Conservation (phyloP, 2,797 vertebrate species). For the Simalia tracyae region DNA sequence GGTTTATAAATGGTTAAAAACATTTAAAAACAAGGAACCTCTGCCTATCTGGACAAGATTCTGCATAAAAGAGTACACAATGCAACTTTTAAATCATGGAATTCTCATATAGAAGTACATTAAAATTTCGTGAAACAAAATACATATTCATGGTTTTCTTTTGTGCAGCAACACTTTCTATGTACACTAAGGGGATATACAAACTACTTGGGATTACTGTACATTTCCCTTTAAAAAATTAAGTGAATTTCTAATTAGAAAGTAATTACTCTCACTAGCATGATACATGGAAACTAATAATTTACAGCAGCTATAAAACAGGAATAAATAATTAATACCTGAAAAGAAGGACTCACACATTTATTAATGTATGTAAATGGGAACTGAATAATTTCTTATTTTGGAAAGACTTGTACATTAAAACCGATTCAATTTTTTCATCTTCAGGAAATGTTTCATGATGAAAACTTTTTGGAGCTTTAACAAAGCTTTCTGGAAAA, state of each 20-base stretch:
- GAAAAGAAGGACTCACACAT: neutral
- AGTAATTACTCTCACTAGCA: neutral
- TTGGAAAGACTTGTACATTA: neutral
- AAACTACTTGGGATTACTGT: neutral
- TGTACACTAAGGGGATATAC: neutral
- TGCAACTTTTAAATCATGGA: neutral
- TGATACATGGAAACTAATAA: neutral
- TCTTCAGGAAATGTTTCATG: neutral
- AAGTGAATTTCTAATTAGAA: no score
- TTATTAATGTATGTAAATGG: neutral
- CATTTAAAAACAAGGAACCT: neutral
- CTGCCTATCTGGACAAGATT: neutral
- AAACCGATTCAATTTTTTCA: neutral
- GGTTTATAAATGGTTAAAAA: no score
- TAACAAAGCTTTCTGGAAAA: no score
- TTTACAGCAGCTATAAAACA: neutral
- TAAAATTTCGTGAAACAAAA: neutral
- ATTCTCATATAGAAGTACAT: neutral
- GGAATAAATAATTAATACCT: neutral
- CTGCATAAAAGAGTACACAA: neutral
- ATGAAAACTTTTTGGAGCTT: neutral
- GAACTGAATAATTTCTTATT: neutral
- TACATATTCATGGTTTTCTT: neutral
- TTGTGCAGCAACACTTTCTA: neutral
- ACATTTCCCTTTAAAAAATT: no score